phyloP scores from a whole-genome alignment of 2,113 vertebrate genomes.

The Pollimyrus isidori region DNA sequence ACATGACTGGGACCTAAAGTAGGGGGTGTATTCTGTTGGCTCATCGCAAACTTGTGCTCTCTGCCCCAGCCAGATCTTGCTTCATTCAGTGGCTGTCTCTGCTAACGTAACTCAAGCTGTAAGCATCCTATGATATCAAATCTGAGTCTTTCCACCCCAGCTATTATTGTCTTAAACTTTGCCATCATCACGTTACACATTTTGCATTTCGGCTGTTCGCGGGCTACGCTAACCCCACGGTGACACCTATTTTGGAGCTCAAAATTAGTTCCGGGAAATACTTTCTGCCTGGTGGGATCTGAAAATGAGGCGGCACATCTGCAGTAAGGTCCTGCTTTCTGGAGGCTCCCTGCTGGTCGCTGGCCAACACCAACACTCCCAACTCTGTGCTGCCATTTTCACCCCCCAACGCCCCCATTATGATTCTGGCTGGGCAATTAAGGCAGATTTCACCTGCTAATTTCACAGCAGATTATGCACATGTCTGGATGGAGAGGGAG shows the following conservation, averaged over 20 bases:
- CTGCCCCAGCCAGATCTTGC: neutral
- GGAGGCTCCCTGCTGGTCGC: constrained; percentile 35
- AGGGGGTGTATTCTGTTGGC: constrained; percentile 1
- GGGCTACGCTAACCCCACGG: constrained; percentile 55
- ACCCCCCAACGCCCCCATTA: constrained; percentile 40
- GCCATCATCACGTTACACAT: constrained; percentile 24
- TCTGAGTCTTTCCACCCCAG: neutral
- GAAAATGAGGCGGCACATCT: constrained; percentile 57
- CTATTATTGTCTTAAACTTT: neutral
- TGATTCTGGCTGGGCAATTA: constrained; percentile 36
- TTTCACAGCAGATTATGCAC: constrained; percentile 32
- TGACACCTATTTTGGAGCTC: constrained; percentile 56
- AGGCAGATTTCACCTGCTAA: constrained; percentile 44
- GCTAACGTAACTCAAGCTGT: constrained; percentile 27
- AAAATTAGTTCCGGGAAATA: constrained; percentile 52
- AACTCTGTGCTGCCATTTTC: constrained; percentile 28
- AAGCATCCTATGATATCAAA: neutral
- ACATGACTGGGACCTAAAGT: neutral
- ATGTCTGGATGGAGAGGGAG: neutral
- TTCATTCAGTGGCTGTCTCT: constrained; percentile 16
- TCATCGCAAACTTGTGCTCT: neutral
- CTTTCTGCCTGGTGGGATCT: constrained; percentile 55
- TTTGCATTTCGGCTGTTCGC: constrained; percentile 35
- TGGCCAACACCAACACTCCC: constrained; percentile 51
- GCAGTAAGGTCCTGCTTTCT: constrained; percentile 37